Conservation (phyloP, 2,797 vertebrate species). For the Gymnopithys bicolor region DNA sequence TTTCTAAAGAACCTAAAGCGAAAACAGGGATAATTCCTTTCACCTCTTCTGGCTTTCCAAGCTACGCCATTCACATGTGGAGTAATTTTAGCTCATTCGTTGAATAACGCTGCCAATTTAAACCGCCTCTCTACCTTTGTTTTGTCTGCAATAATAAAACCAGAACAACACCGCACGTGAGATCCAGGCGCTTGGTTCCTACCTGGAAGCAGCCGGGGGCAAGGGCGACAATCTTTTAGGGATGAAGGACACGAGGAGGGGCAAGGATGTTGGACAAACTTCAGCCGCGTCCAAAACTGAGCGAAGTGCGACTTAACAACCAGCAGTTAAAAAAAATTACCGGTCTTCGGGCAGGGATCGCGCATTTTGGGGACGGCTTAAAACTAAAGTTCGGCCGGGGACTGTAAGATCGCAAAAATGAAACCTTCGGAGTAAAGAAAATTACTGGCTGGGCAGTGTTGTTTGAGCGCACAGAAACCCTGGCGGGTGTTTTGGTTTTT, state of each 20-base stretch:
- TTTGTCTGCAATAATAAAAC: conserved; percentile 23
- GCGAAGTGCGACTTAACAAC: neutral
- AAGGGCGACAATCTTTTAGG: conserved; percentile 15
- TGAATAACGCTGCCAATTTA: conserved; percentile 35
- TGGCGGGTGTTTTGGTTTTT: neutral
- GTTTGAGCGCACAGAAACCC: neutral
- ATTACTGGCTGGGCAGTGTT: neutral
- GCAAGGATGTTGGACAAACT: conserved; percentile 39
- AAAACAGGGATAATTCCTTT: conserved; percentile 44
- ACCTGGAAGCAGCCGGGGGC: conserved; percentile 38
- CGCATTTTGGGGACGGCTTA: neutral
- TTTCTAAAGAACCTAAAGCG: conserved; percentile 56
- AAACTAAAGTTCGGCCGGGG: conserved; percentile 52
- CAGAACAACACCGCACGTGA: conserved; percentile 1
- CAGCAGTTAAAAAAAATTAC: neutral
- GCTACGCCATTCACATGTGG: neutral
- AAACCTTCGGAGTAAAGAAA: conserved; percentile 40
- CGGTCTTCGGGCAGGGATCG: neutral
- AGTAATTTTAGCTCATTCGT: conserved; percentile 50
- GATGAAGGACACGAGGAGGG: neutral
- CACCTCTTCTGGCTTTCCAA: conserved; percentile 18
- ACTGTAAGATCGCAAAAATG: conserved; percentile 15
- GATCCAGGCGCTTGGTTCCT: conserved; percentile 32
- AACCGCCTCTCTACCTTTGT: conserved; percentile 27
- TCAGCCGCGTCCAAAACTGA: conserved; percentile 26